These are phyloP conservation scores for Lynx canadensis DNA, from an alignment of 2,113 vertebrate species.

Conservation along the genomic window DNA sequence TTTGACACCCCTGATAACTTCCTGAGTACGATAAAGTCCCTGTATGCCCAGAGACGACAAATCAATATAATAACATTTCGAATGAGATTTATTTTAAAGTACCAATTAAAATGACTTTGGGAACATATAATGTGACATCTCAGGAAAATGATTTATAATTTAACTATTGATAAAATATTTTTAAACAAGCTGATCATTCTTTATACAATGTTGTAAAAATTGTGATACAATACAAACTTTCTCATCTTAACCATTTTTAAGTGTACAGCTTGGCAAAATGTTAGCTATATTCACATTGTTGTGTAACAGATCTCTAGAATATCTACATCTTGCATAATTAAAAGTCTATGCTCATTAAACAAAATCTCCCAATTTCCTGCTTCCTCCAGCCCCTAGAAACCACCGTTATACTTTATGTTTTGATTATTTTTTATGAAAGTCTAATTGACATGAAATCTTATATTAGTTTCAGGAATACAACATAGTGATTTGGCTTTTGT, in stretches of 20 bases:
- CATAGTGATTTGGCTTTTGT: too few species aligned
- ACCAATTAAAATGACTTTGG: slow-evolving; percentile 30
- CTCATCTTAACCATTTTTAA: neutral
- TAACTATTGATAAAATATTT: slow-evolving; percentile 22
- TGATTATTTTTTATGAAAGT: too few species aligned
- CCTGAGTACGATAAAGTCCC: neutral
- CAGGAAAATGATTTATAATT: neutral
- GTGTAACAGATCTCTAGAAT: too few species aligned
- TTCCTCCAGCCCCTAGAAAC: too few species aligned
- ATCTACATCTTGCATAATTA: too few species aligned
- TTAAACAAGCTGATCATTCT: neutral
- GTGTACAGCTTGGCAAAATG: too few species aligned
- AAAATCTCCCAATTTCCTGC: too few species aligned
- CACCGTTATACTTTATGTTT: too few species aligned
- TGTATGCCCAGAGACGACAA: neutral
- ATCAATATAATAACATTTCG: slow-evolving; percentile 18
- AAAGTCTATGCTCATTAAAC: too few species aligned
- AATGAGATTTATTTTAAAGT: neutral
- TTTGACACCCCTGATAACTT: neutral
- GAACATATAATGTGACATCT: neutral
- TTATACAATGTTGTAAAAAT: neutral
- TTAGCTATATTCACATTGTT: too few species aligned
- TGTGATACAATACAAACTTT: neutral
- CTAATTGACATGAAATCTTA: too few species aligned
- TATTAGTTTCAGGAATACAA: too few species aligned